Conservation (phyloP, 2,113 vertebrate genomes). For the Pygoscelis adeliae region DNA sequence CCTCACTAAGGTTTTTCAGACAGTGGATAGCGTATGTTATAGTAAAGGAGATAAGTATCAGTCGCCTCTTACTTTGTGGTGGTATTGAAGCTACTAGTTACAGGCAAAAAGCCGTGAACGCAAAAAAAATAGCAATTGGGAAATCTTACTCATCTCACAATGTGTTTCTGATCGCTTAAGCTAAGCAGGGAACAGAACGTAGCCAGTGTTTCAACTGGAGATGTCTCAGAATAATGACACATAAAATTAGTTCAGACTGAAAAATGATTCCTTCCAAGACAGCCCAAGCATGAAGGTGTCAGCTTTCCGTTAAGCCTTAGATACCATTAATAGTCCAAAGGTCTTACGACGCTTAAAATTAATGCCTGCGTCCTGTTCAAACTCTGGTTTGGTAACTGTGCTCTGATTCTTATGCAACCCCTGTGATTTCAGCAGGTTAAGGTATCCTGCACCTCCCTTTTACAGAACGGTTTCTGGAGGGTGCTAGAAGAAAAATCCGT, state of each 20-base stretch:
- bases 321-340: not conserved
- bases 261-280: not conserved
- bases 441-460: not conserved
- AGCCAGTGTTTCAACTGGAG: not conserved
- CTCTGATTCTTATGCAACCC: not conserved
- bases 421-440: not conserved
- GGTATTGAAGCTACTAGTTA: not conserved
- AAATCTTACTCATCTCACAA: not conserved
- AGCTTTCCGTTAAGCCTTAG: not conserved
- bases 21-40: rapidly evolving
- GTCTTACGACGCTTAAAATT: not conserved
- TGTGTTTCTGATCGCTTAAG: not conserved
- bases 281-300: not conserved
- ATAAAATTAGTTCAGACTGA: not conserved
- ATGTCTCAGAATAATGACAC: not conserved
- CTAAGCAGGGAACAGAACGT: not conserved
- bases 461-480: not conserved
- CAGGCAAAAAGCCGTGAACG: not conserved
- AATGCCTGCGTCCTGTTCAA: not conserved
- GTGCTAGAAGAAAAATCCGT: not conserved
- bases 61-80: not conserved
- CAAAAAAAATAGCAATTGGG: not conserved
- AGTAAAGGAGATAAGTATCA: not conserved
- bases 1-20: not conserved
- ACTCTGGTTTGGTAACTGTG: not conserved